phyloP scores from a whole-genome alignment of 2,888 invertebrate species.

The Hedychridium roseum region DNA sequence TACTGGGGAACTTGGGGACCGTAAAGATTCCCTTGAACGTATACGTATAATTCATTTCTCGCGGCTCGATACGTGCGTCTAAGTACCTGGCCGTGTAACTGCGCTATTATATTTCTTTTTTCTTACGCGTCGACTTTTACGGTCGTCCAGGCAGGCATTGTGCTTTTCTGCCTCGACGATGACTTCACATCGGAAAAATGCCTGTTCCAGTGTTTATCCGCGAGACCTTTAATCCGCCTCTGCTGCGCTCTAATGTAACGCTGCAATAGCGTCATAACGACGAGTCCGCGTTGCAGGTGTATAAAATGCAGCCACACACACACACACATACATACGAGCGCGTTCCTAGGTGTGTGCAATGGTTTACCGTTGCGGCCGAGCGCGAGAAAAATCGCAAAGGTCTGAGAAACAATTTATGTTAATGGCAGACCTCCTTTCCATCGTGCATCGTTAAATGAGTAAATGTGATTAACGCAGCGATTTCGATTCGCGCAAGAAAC shows the following conservation, averaged over 20 bases:
- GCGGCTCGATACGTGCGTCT: no score
- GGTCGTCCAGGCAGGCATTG: no score
- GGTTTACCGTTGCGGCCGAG: slow-evolving; percentile 11
- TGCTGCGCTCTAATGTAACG: slow-evolving; percentile 20
- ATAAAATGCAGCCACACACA: slow-evolving; percentile 9
- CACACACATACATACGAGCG: slow-evolving; percentile 16
- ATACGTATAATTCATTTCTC: no score
- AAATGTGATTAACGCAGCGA: slow-evolving; percentile 17
- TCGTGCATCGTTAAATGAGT: slow-evolving; percentile 21
- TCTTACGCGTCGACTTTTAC: no score
- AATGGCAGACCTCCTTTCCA: slow-evolving; percentile 19
- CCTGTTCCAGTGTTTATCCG: slow-evolving; percentile 14
- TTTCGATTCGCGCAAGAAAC: no score
- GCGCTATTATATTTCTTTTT: no score
- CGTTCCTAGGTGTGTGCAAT: no score
- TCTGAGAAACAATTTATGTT: slow-evolving; percentile 28
- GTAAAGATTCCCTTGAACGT: no score
- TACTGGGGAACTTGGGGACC: no score
- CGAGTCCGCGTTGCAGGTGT: slow-evolving; percentile 5
- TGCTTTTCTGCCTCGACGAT: neutral
- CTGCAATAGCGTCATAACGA: slow-evolving; percentile 21
- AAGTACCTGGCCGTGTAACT: no score
- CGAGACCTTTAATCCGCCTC: slow-evolving; percentile 28
- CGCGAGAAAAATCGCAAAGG: slow-evolving; percentile 29
- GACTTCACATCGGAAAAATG: slow-evolving; percentile 8